Evolutionary conservation across 2,113 vertebrate genomes (phyloP).

Genomic region (Malurus cyaneus): DNA sequence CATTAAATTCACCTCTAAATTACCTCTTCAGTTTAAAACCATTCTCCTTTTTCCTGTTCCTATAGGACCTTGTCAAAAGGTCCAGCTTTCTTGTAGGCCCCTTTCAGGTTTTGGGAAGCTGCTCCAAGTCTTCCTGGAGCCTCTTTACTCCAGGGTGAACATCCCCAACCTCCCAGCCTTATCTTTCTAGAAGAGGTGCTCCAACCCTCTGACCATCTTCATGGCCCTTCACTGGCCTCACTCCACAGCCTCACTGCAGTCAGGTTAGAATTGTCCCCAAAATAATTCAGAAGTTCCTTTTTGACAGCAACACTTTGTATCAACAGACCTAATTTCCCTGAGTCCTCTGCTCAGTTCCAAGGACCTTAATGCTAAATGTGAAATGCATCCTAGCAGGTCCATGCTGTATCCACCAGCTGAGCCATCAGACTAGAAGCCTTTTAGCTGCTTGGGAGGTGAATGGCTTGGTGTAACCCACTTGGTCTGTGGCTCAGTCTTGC

Average conservation of each 20-base stretch:
- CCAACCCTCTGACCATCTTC: not conserved
- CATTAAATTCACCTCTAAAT: too few relatives aligned
- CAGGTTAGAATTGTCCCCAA: not conserved
- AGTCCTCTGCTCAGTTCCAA: accelerated
- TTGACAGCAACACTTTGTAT: not conserved
- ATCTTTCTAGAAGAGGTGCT: not conserved
- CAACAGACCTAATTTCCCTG: not conserved
- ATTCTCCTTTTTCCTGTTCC: not conserved
- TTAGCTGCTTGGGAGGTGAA: not conserved
- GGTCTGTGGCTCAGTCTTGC: not conserved
- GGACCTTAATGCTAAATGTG: not conserved
- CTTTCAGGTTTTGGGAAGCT: not conserved
- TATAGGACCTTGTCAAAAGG: not conserved
- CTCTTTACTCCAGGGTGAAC: not conserved
- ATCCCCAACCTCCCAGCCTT: not conserved
- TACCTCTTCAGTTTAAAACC: not conserved
- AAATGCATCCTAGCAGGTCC: not conserved
- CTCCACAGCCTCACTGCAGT: not conserved
- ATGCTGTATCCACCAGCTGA: not conserved
- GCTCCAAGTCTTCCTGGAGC: not conserved
- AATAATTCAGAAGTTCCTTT: not conserved
- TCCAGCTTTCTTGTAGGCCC: not conserved
- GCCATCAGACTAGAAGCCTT: not conserved
- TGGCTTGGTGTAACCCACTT: not conserved
- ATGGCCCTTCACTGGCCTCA: not conserved